Conservation (phyloP, 2,888 invertebrate genomes). For the Kuschelorhynchus macadamiae region DNA sequence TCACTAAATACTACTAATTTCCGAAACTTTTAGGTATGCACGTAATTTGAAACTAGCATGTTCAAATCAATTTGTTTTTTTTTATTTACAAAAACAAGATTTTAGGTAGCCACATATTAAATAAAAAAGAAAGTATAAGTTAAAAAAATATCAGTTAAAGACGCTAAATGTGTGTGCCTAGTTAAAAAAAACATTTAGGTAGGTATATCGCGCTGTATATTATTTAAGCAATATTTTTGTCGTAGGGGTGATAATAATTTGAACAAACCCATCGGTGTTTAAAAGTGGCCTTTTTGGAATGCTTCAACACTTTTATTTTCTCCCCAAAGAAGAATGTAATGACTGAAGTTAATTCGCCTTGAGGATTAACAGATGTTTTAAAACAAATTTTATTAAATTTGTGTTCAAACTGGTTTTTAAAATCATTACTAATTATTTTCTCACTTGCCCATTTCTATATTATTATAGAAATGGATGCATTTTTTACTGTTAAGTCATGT, state of each 20-base stretch:
- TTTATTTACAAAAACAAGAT: no score
- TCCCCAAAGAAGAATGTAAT: conserved; percentile 9
- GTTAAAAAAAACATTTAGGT: no score
- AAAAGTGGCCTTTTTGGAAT: conserved; percentile 6
- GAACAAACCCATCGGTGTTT: conserved; percentile 6
- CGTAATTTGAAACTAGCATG: no score
- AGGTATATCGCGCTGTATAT: conserved; percentile 2
- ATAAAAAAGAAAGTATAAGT: no score
- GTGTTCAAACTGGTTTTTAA: background rate
- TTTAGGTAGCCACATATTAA: no score
- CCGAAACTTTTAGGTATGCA: no score
- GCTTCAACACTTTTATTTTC: conserved; percentile 8
- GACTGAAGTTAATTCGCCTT: conserved; percentile 2
- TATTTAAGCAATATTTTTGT: background rate
- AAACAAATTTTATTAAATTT: conserved; percentile 6
- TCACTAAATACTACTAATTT: no score
- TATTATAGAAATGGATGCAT: conserved; percentile 14
- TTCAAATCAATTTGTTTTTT: no score
- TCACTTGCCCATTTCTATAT: conserved; percentile 10
- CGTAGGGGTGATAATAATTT: conserved; percentile 3
- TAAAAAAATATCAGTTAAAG: no score
- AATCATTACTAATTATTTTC: background rate
- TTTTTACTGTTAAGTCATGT: conserved; percentile 11
- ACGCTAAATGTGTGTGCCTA: no score
- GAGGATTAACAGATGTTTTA: conserved; percentile 4